Base-by-base conservation (phyloP, 2,888 invertebrate genomes). In the Tolmerus cingulatus region DNA sequence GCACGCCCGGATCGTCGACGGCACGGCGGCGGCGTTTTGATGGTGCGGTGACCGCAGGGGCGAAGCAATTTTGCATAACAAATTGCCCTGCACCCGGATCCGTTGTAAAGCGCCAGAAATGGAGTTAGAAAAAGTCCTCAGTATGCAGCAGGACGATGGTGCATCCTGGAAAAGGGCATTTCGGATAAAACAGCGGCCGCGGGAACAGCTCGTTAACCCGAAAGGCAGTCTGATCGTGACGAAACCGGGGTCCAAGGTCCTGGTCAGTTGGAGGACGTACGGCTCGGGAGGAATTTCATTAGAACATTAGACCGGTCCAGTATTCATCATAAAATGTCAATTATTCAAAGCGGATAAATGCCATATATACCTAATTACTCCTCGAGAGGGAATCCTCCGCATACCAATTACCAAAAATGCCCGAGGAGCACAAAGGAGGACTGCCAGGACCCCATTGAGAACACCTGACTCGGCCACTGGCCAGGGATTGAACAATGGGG, bases 61-160 rank as follows among this genome's bases (percentile, higher is more conserved):
- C 55, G 55, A 81, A 81, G 51, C 55, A 55, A 81, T 81, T 81
- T 81, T 81, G 81, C 81, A 81, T 81, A 81, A 81, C 81, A 81
- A 81, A 81, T 81, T 81, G 30, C 51, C 14, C 81, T 81, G 81
- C 81, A 81, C 55, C 66, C 19, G 23, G 66, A 23, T 4, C 19
- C 19, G 66, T 12, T 66, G 66, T 66, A 66, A n/a, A 66, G 66
- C 66, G 66, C n/a, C 43, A 46, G 51, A n/a, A 66, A 66, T 66
- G 66, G 66, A 66, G 66, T 23, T 66, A 66, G 66, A 66, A 66
- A 66, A 66, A 66, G 27, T 66, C 66, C 66, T 66, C 66, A 66
- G 66, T 66, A 66, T 66, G 23, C 66, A 66, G 23, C 66, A 66
- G 66, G 9, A 14, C 66, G 43, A 46, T 46, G 66, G 5, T n/a